phyloP scores from a whole-genome alignment of 2,113 vertebrate species.

The Callithrix jacchus region DNA sequence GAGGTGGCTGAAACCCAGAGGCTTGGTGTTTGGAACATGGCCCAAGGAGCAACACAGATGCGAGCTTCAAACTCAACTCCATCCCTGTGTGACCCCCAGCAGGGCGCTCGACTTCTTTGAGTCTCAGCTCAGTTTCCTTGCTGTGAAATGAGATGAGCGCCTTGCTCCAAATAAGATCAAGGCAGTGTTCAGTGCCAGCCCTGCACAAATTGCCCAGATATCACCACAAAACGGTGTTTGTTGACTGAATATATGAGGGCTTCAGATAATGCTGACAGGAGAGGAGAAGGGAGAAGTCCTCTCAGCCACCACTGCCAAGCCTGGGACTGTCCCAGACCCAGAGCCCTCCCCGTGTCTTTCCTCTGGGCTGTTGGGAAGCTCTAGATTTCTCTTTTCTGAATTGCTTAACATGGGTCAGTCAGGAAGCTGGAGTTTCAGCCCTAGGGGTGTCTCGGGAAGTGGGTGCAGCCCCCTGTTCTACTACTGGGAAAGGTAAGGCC shows the following conservation, averaged over 20 bases:
- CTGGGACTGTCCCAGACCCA: background rate
- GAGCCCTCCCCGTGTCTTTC: background rate
- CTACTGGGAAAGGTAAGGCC: background rate
- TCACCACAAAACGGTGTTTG: background rate
- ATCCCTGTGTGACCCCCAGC: too few species aligned
- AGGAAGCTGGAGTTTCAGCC: background rate
- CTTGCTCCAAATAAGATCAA: too few species aligned
- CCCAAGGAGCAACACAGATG: too few species aligned
- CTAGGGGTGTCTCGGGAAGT: background rate
- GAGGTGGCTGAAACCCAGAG: background rate
- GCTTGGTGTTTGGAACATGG: too few species aligned
- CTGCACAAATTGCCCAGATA: background rate
- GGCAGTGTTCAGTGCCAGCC: rapidly evolving
- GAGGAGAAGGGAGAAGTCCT: background rate
- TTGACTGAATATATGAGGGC: background rate
- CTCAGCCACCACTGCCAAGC: background rate
- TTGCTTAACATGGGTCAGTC: background rate
- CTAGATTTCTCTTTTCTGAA: too few species aligned
- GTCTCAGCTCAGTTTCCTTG: background rate
- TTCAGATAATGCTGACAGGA: background rate
- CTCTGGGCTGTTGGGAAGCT: background rate
- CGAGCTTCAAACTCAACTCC: too few species aligned
- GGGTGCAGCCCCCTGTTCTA: background rate
- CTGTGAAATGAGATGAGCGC: background rate
- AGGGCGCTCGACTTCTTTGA: too few species aligned